phyloP scores from a whole-genome alignment of 2,888 invertebrate genomes.

The Rhorus exstirpatorius region DNA sequence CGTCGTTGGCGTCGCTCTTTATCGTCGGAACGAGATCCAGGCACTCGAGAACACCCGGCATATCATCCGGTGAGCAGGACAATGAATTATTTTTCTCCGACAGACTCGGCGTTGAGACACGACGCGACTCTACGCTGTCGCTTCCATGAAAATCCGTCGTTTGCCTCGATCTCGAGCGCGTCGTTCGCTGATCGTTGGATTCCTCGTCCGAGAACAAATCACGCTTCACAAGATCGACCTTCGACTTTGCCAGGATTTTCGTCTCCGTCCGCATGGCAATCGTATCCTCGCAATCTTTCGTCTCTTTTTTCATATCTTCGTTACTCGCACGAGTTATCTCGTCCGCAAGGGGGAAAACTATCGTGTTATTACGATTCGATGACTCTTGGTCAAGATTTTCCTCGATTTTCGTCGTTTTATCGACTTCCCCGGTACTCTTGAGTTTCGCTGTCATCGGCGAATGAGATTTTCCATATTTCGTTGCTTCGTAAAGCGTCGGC shows the following conservation, averaged over 20 bases:
- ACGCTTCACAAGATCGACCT: constrained; percentile 82
- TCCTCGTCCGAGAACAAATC: constrained; percentile 84
- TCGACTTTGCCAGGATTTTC: constrained; percentile 70
- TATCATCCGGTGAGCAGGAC: constrained; percentile 49
- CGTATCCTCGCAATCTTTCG: constrained; percentile 16
- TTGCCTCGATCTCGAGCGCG: constrained; percentile 76
- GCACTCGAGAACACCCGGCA: constrained; percentile 81
- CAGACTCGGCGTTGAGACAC: neutral
- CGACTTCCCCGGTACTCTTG: neutral
- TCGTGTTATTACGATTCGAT: too few relatives aligned
- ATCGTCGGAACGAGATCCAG: constrained; percentile 81
- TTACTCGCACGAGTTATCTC: neutral
- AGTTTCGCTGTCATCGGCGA: constrained; percentile 10
- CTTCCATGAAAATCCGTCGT: constrained; percentile 66
- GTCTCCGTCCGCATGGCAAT: constrained; percentile 1
- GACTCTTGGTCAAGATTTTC: constrained; percentile 14
- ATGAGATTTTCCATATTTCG: neutral
- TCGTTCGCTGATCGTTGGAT: constrained; percentile 77
- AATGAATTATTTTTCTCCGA: constrained; percentile 21
- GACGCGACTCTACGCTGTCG: constrained; percentile 34
- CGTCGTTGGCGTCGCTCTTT: constrained; percentile 70
- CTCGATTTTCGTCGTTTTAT: neutral
- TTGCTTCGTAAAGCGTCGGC: neutral
- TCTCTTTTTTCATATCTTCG: neutral
- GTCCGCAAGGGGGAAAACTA: too few relatives aligned